Base-by-base conservation (phyloP, 2,113 vertebrate species). In the Pao palembangensis region DNA sequence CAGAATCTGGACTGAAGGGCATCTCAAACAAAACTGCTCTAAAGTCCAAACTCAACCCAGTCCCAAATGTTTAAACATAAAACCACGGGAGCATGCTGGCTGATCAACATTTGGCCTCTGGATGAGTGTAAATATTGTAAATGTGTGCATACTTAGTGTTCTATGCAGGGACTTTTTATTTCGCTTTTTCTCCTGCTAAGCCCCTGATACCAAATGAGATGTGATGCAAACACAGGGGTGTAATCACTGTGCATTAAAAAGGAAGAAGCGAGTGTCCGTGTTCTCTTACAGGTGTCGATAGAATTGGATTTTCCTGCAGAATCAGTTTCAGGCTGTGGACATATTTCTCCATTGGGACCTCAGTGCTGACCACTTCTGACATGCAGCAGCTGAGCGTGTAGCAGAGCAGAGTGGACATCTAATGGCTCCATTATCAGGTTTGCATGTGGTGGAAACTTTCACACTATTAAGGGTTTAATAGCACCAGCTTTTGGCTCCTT, bases 101-200 rank as follows among this genome's bases (percentile, higher is more conserved):
- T 51, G 16, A 44, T 59, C 53, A 42, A 25, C 79, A 10, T 67
- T 61, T 54, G 43, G 55, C 55, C 34, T 51, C 42, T 56, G 51
- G 56, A 60, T 60, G 18, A 69, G 64, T 85, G 64, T 85, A 76
- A 61, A 77, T 69, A 81, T 14, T 79, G 78, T 76, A 81, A 55
- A 78, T 83, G 11, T 79, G 73, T 81, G 76, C 54, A 82, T 78
- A 67, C 55, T 61, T 58, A 64, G 50, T 56, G 47, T 67, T 60
- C 59, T 62, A 10, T 50, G 41, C 55, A 65, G 58, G 60, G 44
- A 25, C n/a, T 42, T 67, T 55, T 68, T 65, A 58, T 50, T 28
- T 66, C 52, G 6, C 52, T 47, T 7, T 25, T 63, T 52, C 62
- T 64, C 49, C 61, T 67, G 69, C 63, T 62, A 67, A 65, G 44